Base-by-base conservation (phyloP, 2,888 invertebrate species). In the Cataglyphis altisquamis region DNA sequence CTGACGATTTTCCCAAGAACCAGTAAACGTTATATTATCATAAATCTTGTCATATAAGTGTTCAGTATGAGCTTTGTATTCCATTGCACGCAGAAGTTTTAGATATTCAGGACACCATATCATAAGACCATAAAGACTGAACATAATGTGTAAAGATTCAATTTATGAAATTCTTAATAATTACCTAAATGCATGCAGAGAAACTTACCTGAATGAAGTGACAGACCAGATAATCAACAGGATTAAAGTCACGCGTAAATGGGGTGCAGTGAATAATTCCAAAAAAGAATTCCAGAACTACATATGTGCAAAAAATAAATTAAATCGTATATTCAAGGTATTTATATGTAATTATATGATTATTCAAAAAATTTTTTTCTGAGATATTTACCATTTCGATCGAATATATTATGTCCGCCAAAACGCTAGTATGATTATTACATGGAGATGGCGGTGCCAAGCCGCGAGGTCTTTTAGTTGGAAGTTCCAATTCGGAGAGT, bases 281-380 rank as follows among this genome's bases (percentile, higher is more conserved):
- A 96, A 95, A 90, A 97, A 97, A 64, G 97, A 96, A 91, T 96
- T 97, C 95, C 97, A 96, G 93, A 97, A 97, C 97, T 97, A 95
- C 0, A n/a, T 52, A 10, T 45, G 3, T 12, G 93, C 95, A 90
- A 83, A 89, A 85, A 85, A 83, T 41, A 52, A 82, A 64, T 81
- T 73, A 8, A 55, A 39, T 48, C 75, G 73, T 63, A 41, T 55
- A 67, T 18, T 57, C 29, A 29, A 29, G 25, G 48, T 48, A 36
- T 48, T 9, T 57, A 18, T 5, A 39, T 0, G 10, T 6, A 12
- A 75, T 45, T 4, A 29, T 29, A 36, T 57, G n/a, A 62, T 36
- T 60, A 12, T 62, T 18, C 3, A 0, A 29, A 15, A 25, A 18
- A 32, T 25, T 36, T 66, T 32, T 64, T 39, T 45, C 12, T 29